phyloP scores from a whole-genome alignment of 2,888 invertebrate species.

The Fragum sueziense region DNA sequence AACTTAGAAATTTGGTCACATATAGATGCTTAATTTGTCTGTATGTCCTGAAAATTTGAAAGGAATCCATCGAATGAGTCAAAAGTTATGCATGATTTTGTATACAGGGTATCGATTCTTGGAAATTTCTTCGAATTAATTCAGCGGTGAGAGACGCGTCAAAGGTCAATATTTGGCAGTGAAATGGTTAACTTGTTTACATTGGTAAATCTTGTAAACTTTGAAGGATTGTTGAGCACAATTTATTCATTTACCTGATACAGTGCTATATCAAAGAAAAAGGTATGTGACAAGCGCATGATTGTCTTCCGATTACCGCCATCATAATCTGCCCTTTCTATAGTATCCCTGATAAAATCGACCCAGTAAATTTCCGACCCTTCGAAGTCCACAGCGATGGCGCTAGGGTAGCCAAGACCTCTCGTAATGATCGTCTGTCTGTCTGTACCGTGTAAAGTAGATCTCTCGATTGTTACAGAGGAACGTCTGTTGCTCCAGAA shows the following conservation, averaged over 20 bases:
- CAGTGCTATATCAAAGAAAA: slow-evolving; percentile 3
- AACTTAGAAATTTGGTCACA: no score
- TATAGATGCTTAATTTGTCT: no score
- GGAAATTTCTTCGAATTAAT: no score
- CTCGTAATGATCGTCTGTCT: background rate
- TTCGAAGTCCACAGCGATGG: slow-evolving; percentile 10
- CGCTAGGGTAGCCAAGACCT: background rate
- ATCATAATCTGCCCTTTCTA: slow-evolving; percentile 3
- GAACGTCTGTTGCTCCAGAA: slow-evolving; percentile 24
- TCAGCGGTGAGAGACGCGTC: no score
- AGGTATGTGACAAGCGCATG: background rate
- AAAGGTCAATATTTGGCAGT: no score
- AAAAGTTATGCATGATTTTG: no score
- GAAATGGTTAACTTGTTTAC: no score
- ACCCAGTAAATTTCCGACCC: slow-evolving; percentile 14
- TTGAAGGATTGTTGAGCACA: no score
- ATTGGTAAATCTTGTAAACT: no score
- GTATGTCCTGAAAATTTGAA: no score
- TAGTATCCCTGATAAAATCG: slow-evolving; percentile 13
- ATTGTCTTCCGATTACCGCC: slow-evolving; percentile 6
- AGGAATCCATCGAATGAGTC: no score
- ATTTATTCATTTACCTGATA: background rate
- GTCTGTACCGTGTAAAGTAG: slow-evolving; percentile 3
- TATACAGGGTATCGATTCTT: no score
- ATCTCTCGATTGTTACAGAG: background rate